Evolutionary conservation across 2,797 vertebrate genomes (phyloP), one percentile per base, ranked within the genome.

Genomic region (Percopsis omiscomaycus): DNA sequence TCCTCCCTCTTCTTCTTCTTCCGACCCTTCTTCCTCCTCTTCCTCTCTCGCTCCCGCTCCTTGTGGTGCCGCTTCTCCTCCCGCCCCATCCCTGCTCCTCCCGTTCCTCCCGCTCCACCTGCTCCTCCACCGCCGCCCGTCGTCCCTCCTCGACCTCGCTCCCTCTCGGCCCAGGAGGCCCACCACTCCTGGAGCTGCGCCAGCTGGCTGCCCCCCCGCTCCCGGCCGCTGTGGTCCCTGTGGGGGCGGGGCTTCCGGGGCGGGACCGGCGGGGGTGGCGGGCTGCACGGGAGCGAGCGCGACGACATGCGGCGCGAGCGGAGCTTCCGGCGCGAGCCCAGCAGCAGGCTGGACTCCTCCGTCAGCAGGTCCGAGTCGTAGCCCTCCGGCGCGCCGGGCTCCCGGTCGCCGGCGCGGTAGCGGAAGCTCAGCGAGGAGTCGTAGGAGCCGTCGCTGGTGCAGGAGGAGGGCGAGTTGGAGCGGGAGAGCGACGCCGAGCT

Each of bases 141-240:
- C n/a, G 71, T 65, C n/a, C 71, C 75, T 37, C 64, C 67, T 16
- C 82, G 88, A 0, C 42, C 77, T 59, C 86, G 75, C 28, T 93
- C 91, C 69, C 91, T 84, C 59, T 92, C 92, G 0, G 86, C 92
- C 92, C 92, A 93, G 0, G 90, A 92, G 4, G 91, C 89, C 92
- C 92, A 93, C 92, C 92, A 93, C 70, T 93, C 92, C 78, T 93
- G 92, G 59, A 93, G 76, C 15, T 93, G 92, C 8, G 91, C 91
- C 53, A 93, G 69, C 68, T 94, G 93, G 77, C 87, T 92, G 32
- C 86, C 74, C 0, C 84, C 83, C 50, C 89, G 84, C 59, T 92
- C 92, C 68, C 22, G 22, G 22, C 94, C 91, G 78, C 92, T 92
- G 4, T 84, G 91, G 54, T 91, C 92, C 75, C 89, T 93, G 69